phyloP scores from a whole-genome alignment of 2,797 vertebrate species.

The Sphaeramia orbicularis region DNA sequence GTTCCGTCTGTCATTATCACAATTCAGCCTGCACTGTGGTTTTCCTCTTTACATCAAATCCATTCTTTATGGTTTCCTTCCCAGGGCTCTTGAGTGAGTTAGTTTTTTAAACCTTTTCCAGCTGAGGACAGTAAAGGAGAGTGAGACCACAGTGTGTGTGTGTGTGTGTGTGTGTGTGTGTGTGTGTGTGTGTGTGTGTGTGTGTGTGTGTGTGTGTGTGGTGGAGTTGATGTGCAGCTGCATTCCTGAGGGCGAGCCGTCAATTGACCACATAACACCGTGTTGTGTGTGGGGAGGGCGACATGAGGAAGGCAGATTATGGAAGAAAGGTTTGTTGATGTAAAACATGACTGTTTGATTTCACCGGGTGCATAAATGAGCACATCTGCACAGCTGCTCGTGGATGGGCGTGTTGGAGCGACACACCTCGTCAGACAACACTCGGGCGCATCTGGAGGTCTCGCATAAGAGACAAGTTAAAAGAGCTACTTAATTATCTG shows the following conservation, averaged over 20 bases:
- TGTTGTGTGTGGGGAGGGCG: constrained; percentile 72
- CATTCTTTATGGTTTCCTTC: constrained; percentile 74
- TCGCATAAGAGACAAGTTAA: constrained; percentile 84
- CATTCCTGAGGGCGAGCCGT: constrained; percentile 65
- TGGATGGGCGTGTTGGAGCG: constrained; percentile 88
- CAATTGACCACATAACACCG: constrained; percentile 81
- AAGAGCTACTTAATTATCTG: constrained; percentile 76
- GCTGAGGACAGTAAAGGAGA: constrained; percentile 70
- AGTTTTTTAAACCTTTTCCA: constrained; percentile 69
- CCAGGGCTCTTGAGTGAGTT: constrained; percentile 48
- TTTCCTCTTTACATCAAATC: constrained; percentile 78
- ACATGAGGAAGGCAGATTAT: constrained; percentile 39
- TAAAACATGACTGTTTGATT: constrained; percentile 63
- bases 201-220: constrained; percentile 49
- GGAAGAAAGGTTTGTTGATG: constrained; percentile 56
- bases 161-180: constrained; percentile 50
- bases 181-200: constrained; percentile 48
- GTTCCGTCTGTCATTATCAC: constrained; percentile 78
- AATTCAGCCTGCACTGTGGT: constrained; percentile 66
- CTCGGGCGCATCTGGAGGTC: constrained; percentile 90
- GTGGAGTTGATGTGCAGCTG: constrained; percentile 52
- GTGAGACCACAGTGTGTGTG: constrained; percentile 40
- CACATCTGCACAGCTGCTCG: constrained; percentile 85
- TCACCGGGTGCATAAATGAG: constrained; percentile 39
- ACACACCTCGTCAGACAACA: constrained; percentile 90